Percentiles rank a stretch among this genome's conserved stretches.
These are phyloP conservation scores for Allygus modestus DNA, from an alignment of 2,888 invertebrate species.

Conservation along the genomic window DNA sequence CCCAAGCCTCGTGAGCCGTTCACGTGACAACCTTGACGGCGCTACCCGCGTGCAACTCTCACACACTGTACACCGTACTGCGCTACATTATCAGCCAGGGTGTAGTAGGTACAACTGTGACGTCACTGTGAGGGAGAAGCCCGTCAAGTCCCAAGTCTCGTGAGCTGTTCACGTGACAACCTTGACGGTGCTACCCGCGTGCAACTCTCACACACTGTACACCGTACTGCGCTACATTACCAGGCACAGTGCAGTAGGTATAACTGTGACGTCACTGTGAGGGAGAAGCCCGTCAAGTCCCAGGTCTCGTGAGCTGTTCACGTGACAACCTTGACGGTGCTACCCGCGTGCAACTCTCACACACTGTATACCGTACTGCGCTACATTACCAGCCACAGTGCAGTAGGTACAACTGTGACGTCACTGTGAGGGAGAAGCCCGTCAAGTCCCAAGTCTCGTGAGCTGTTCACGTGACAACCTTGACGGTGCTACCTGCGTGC, in stretches of 20 bases:
- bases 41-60: not conserved
- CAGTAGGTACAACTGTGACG: not conserved
- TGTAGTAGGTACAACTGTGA: no score
- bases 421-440: not conserved
- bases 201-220: no score
- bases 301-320: not conserved
- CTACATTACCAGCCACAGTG: not conserved
- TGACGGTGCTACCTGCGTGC: not conserved
- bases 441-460: not conserved
- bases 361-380: not conserved
- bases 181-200: not conserved
- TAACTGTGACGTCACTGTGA: not conserved
- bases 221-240: not conserved
- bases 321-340: not conserved
- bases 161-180: no score
- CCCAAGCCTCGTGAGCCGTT: not conserved
- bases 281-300: not conserved
- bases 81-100: no score
- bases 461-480: not conserved
- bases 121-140: no score
- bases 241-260: not conserved
- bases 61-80: no score
- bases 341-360: not conserved
- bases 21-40: conserved; percentile 6
- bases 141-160: no score